phyloP scores from a whole-genome alignment of 2,113 vertebrate genomes.

The Myanophis thanlyinensis region DNA sequence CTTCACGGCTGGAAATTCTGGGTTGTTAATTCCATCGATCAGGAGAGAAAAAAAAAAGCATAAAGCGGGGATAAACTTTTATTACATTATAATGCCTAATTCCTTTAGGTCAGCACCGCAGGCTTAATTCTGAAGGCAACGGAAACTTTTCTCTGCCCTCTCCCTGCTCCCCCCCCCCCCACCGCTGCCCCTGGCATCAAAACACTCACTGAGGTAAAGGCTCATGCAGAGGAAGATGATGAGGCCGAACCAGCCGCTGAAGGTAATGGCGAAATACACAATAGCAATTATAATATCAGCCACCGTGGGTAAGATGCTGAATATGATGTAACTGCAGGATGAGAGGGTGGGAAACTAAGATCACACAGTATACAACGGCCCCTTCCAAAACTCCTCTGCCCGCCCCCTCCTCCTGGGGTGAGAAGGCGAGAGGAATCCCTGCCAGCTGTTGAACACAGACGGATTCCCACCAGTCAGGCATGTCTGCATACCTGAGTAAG shows the following conservation, averaged over 20 bases:
- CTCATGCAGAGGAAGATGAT: slow-evolving; percentile 95
- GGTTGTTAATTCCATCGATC: not conserved
- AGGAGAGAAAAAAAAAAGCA: not conserved
- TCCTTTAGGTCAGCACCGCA: not conserved
- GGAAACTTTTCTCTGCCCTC: not conserved
- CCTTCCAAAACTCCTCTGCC: not conserved
- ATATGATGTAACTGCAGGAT: slow-evolving; percentile 86
- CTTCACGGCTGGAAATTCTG: not conserved
- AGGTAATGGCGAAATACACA: slow-evolving; percentile 87
- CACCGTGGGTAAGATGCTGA: slow-evolving; percentile 92
- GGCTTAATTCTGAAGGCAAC: not conserved
- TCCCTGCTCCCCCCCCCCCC: accelerated
- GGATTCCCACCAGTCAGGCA: accelerated
- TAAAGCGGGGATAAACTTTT: not conserved
- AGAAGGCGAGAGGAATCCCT: not conserved
- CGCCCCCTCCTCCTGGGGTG: accelerated
- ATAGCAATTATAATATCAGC: slow-evolving; percentile 91
- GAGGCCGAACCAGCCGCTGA: slow-evolving; percentile 97
- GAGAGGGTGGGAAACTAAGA: not conserved
- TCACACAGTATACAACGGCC: not conserved
- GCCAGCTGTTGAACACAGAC: not conserved
- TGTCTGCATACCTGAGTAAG: slow-evolving; percentile 80
- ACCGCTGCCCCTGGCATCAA: accelerated
- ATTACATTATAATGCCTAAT: not conserved
- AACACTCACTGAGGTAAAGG: slow-evolving; percentile 91